These are phyloP conservation scores for Temnothorax nylanderi DNA, from an alignment of 1,140 invertebrate species.

Conservation along the genomic window DNA sequence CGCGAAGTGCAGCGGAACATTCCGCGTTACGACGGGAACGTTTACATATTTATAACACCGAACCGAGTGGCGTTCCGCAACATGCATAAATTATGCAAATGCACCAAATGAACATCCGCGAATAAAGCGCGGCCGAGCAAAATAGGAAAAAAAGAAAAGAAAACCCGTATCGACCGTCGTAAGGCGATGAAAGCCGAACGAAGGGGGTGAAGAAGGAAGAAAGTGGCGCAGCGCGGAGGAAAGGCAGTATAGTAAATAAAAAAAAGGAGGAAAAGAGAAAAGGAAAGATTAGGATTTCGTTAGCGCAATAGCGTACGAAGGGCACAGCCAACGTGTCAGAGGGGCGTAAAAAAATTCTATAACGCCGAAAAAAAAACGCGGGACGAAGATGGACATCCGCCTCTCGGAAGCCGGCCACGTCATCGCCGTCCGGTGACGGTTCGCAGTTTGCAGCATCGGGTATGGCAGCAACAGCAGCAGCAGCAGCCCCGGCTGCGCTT, in stretches of 20 bases:
- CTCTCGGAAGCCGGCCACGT: constrained; percentile 43
- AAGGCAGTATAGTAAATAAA: no score
- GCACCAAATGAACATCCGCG: constrained; percentile 57
- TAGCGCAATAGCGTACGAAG: not conserved
- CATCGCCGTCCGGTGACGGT: constrained; percentile 46
- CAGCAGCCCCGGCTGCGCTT: constrained; percentile 53
- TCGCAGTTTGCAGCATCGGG: constrained; percentile 45
- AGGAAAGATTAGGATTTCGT: not conserved
- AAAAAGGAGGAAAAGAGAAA: not conserved
- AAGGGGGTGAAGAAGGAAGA: constrained; percentile 4
- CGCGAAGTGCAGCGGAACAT: constrained; percentile 57
- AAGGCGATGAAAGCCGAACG: constrained; percentile 40
- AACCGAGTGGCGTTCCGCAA: constrained; percentile 50
- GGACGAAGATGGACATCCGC: constrained; percentile 53
- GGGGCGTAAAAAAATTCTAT: constrained; percentile 29
- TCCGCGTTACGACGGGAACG: constrained; percentile 56
- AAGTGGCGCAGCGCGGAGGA: not conserved
- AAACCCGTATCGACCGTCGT: constrained; percentile 25
- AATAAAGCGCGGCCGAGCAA: constrained; percentile 37
- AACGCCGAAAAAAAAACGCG: constrained; percentile 20
- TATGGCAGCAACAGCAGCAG: not conserved
- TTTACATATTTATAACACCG: constrained; percentile 62
- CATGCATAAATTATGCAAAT: constrained; percentile 63
- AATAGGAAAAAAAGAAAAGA: not conserved
- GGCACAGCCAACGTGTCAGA: not conserved